Percentiles rank a stretch among this genome's conserved stretches.
Conservation (phyloP, 2,113 vertebrate genomes). For the Sphaerodactylus townsendi region DNA sequence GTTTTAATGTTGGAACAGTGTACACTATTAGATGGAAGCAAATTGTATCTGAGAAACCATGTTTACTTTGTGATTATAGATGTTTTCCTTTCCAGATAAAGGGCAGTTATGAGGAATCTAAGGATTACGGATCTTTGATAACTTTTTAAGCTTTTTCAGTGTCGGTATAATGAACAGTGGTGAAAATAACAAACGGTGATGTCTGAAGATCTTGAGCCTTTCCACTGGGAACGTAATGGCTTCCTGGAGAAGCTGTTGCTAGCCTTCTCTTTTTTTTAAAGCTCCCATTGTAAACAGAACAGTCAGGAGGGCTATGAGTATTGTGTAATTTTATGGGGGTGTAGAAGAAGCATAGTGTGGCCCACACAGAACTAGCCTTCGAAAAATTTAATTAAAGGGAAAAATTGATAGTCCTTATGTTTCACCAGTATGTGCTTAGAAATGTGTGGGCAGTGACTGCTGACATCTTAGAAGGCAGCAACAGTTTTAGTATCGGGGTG, state of each 20-base stretch:
- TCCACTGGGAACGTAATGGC: background rate
- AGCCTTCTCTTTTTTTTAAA: background rate
- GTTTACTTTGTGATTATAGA: background rate
- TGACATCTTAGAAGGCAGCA: background rate
- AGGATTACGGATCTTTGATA: background rate
- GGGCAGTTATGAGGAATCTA: background rate
- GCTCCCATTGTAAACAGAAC: background rate
- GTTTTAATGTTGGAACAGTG: background rate
- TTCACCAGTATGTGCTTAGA: background rate
- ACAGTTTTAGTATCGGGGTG: background rate
- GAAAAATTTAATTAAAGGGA: background rate
- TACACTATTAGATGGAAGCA: background rate
- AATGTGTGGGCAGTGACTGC: background rate
- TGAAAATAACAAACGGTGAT: background rate
- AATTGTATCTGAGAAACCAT: background rate
- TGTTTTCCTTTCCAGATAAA: slow-evolving; percentile 1
- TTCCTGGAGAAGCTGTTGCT: background rate
- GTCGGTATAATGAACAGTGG: background rate
- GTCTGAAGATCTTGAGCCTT: background rate
- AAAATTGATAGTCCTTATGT: background rate
- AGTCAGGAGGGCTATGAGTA: background rate
- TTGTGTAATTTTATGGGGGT: background rate
- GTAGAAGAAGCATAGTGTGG: background rate
- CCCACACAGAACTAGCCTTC: background rate
- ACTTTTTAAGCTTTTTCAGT: background rate